Evolutionary conservation across 2,888 invertebrate genomes (phyloP).

Genomic region (Amphipyra berbera): DNA sequence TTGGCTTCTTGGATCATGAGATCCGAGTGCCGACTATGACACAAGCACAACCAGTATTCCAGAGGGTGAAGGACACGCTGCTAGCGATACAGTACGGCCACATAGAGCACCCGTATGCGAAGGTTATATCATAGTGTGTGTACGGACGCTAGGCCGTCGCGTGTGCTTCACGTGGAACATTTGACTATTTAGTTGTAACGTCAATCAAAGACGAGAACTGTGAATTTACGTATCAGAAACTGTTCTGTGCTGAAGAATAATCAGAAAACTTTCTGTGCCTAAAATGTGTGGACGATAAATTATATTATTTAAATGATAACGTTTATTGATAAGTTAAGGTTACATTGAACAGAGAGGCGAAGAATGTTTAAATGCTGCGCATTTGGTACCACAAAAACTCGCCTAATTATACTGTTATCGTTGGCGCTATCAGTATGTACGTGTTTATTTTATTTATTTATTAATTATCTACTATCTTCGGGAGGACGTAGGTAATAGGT

Average conservation of each 20-base stretch:
- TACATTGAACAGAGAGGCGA: constrained; percentile 59
- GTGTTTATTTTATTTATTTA: constrained; percentile 61
- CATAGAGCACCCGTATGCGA: constrained; percentile 95
- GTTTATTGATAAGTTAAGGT: constrained; percentile 67
- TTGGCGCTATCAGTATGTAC: constrained; percentile 57
- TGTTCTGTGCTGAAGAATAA: constrained; percentile 56
- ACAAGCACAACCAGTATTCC: constrained; percentile 92
- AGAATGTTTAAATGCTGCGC: constrained; percentile 61
- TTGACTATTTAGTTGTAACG: constrained; percentile 42
- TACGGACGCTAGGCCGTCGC: constrained; percentile 31
- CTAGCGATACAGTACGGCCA: constrained; percentile 97
- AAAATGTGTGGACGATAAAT: constrained; percentile 67
- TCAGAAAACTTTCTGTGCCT: constrained; percentile 66
- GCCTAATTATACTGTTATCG: constrained; percentile 62
- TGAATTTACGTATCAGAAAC: constrained; percentile 56
- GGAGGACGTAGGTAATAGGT: constrained; percentile 45
- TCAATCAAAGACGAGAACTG: constrained; percentile 46
- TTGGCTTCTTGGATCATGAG: constrained; percentile 93
- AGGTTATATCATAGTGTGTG: constrained; percentile 80
- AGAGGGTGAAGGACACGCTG: constrained; percentile 93
- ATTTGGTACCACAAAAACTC: constrained; percentile 59
- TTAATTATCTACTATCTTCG: constrained; percentile 50
- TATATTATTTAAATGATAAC: constrained; percentile 70
- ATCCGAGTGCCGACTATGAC: constrained; percentile 93
- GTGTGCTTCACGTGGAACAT: constrained; percentile 34